Percentiles rank a stretch among this genome's conserved stretches.
Evolutionary conservation across 1,140 invertebrate genomes (phyloP).

Genomic region (Penaeus indicus): DNA sequence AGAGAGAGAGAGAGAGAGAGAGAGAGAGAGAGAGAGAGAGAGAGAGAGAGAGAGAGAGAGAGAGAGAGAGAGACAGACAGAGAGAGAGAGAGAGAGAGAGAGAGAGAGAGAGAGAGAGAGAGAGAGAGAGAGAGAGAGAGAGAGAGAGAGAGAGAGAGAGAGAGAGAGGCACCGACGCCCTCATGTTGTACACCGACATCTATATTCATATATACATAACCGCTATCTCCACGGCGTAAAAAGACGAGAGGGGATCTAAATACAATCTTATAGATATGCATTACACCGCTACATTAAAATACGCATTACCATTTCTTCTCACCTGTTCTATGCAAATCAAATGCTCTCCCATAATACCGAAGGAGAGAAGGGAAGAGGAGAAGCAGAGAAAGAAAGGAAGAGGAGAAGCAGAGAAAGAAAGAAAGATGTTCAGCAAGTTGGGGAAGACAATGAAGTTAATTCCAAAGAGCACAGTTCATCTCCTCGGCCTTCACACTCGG

Average conservation of each 20-base stretch:
- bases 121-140: neutral
- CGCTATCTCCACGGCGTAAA: neutral
- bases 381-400: neutral
- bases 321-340: too few species aligned
- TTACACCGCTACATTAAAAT: too few species aligned
- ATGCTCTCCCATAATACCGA: neutral
- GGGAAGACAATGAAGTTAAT: too few species aligned
- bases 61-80: neutral
- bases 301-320: too few species aligned
- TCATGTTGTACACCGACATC: neutral
- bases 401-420: neutral
- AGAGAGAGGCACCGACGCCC: neutral
- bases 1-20: neutral
- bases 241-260: neutral
- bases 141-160: neutral
- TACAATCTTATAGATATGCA: neutral
- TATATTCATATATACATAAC: conserved; percentile 1
- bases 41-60: neutral
- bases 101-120: neutral
- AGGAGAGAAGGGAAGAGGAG: neutral
- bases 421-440: too few species aligned
- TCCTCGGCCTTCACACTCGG: too few species aligned
- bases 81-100: neutral
- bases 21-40: neutral
- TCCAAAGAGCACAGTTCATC: too few species aligned